Evolutionary conservation across 1,140 invertebrate species (phyloP).

Genomic region (Dendrolimus punctatus): DNA sequence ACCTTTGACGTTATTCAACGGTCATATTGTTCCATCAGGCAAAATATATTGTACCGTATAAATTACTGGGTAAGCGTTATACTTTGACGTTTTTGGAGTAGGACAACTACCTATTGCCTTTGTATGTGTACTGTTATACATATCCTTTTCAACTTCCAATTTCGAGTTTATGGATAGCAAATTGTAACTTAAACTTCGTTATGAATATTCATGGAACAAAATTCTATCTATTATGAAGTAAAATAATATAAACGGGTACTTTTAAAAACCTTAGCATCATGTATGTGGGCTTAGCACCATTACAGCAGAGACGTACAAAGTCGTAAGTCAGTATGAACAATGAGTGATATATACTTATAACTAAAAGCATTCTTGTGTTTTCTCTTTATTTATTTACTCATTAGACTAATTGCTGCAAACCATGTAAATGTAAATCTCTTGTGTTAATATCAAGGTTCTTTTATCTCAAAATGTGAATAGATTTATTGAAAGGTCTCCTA

Average conservation of each 20-base stretch:
- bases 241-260: no score
- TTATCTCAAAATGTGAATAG: neutral
- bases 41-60: conserved; percentile 25
- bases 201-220: no score
- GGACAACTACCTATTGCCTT: conserved; percentile 14
- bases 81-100: conserved; percentile 21
- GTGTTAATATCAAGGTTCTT: neutral
- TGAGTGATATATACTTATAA: conserved; percentile 42
- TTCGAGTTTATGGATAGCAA: no score
- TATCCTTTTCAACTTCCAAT: no score
- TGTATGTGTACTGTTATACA: conserved; percentile 6
- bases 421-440: conserved; percentile 1
- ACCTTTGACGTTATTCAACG: conserved; percentile 28
- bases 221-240: no score
- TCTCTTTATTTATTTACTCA: conserved; percentile 29
- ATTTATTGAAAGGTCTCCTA: conserved; percentile 13
- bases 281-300: no score
- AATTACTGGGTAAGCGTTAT: conserved; percentile 11
- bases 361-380: conserved; percentile 46
- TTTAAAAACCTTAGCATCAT: no score
- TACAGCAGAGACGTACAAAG: no score
- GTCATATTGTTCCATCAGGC: conserved; percentile 26
- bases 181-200: no score
- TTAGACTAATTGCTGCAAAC: conserved; percentile 12
- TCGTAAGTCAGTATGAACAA: conserved; percentile 1